A percentile compares a stretch with the other conserved stretches of the same genome.
Evolutionary conservation across 2,797 vertebrate species (phyloP).

Genomic region (Pangasius sanitwongsei): DNA sequence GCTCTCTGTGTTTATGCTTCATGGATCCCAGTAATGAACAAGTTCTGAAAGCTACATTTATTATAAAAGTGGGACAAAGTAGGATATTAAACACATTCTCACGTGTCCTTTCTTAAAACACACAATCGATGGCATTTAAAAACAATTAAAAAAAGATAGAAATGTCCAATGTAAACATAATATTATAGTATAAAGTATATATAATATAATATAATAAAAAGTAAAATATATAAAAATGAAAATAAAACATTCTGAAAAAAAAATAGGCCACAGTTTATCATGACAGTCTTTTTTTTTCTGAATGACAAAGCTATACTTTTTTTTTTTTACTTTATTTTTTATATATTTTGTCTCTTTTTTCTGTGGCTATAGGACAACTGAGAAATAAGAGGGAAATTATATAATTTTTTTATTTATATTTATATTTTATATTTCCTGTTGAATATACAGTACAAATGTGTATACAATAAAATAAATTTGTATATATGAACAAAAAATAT

Average conservation of each 20-base stretch:
- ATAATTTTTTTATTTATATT: background rate
- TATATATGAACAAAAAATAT: background rate
- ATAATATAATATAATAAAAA: no score
- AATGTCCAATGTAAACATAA: background rate
- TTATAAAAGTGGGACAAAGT: constrained; percentile 46
- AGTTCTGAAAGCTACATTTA: constrained; percentile 62
- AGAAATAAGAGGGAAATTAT: background rate
- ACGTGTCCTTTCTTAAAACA: background rate
- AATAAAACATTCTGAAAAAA: no score
- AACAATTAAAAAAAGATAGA: background rate
- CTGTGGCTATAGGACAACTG: background rate
- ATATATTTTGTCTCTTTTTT: background rate
- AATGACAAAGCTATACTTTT: background rate
- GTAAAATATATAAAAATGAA: no score
- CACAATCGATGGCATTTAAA: background rate
- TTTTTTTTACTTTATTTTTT: background rate
- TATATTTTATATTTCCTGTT: background rate
- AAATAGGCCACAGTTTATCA: background rate
- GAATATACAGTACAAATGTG: background rate
- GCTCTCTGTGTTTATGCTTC: constrained; percentile 61
- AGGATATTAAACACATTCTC: constrained; percentile 37
- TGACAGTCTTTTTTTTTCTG: background rate
- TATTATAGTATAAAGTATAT: background rate
- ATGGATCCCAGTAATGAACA: constrained; percentile 61
- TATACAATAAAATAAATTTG: background rate